phyloP scores from a whole-genome alignment of 1,140 invertebrate species.

The Drosophila pachea region DNA sequence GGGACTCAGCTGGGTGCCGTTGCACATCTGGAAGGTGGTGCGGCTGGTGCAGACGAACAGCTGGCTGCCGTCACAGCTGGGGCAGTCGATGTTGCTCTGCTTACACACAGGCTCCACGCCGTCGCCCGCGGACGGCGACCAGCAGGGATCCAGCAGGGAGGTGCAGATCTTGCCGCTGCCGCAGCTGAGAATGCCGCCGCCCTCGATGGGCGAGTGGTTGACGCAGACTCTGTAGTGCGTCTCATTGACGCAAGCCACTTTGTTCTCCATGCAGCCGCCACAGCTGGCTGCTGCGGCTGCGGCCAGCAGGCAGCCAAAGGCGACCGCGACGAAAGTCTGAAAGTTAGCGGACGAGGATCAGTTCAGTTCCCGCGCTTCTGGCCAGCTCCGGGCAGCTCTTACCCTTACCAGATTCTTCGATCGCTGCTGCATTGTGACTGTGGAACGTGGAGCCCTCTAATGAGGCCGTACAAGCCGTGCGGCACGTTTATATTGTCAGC shows the following conservation, averaged over 20 bases:
- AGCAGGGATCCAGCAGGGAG: conserved; percentile 16
- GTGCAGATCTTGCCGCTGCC: conserved; percentile 53
- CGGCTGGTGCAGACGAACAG: conserved; percentile 67
- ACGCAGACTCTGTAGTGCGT: conserved; percentile 51
- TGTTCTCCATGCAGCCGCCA: conserved; percentile 40
- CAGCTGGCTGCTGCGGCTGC: conserved; percentile 6
- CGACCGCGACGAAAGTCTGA: conserved; percentile 31
- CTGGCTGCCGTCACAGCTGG: conserved; percentile 27
- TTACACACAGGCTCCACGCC: background rate
- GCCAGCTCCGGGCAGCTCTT: too few species aligned
- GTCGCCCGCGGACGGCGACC: background rate
- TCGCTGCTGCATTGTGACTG: conserved; percentile 39
- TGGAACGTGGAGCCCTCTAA: conserved; percentile 36
- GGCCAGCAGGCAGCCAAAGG: conserved; percentile 7
- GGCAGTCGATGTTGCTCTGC: conserved; percentile 16
- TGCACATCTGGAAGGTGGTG: conserved; percentile 61
- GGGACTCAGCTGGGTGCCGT: conserved; percentile 14
- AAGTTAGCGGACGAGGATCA: background rate
- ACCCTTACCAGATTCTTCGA: conserved; percentile 49
- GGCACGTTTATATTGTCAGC: conserved; percentile 49
- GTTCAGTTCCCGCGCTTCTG: background rate
- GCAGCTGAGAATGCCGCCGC: conserved; percentile 17
- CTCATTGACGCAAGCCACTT: conserved; percentile 43
- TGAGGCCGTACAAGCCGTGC: conserved; percentile 4
- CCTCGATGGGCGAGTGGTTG: conserved; percentile 5